Evolutionary conservation across 1,140 invertebrate genomes (phyloP).

Genomic region (Penaeus japonicus): DNA sequence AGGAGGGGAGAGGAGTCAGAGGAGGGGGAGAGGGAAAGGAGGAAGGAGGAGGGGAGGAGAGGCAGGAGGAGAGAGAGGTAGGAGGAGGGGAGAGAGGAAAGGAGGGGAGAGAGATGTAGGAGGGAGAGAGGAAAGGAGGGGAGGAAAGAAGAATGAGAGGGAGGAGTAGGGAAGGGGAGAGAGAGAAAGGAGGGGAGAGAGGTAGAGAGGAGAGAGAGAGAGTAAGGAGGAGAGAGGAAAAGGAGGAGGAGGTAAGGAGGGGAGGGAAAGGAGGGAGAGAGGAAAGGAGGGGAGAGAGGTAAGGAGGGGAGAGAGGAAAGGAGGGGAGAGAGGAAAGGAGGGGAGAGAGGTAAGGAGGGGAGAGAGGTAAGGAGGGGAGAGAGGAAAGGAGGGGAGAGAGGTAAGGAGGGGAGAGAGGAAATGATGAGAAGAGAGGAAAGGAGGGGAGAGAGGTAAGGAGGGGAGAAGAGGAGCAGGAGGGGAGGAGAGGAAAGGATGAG

Average conservation of each 20-base stretch:
- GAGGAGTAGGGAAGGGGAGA: neutral
- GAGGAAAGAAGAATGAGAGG: neutral
- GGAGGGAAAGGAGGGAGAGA: neutral
- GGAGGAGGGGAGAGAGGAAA: neutral
- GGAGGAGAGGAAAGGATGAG: too few relatives aligned
- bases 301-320: neutral
- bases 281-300: neutral
- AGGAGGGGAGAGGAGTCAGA: neutral
- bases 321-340: too few relatives aligned
- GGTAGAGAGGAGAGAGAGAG: neutral
- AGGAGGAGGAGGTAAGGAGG: neutral
- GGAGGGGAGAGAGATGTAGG: neutral
- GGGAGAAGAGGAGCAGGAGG: neutral
- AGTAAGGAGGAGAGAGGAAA: neutral
- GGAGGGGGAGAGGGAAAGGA: neutral
- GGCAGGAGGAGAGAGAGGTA: neutral
- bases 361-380: neutral
- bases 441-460: neutral
- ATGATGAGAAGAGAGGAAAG: too few relatives aligned
- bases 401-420: too few relatives aligned
- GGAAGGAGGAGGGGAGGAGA: neutral
- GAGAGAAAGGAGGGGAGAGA: neutral
- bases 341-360: neutral
- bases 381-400: too few relatives aligned
- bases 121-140: neutral